Conservation (phyloP, 2,888 invertebrate species). For the Nyleta sp. region DNA sequence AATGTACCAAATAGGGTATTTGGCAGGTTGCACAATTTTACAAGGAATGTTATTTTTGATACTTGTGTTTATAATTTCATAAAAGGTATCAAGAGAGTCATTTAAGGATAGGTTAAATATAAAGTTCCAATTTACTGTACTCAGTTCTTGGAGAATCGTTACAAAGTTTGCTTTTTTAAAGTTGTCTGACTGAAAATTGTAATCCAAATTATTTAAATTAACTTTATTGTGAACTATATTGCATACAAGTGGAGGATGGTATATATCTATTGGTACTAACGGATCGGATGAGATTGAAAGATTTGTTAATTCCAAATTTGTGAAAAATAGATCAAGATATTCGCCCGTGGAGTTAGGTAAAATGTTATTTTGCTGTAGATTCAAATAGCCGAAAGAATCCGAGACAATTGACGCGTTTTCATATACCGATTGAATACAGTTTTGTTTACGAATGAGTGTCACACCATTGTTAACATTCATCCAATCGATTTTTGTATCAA, state of each 20-base stretch:
- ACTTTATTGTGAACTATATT: not conserved
- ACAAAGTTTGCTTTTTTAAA: constrained; percentile 6
- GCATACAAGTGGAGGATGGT: constrained; percentile 7
- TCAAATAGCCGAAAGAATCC: not conserved
- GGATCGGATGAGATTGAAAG: not conserved
- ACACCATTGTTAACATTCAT: not conserved
- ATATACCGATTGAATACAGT: not conserved
- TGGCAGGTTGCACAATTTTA: no score
- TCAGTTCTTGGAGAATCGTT: not conserved
- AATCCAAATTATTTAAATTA: not conserved
- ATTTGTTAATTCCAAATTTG: not conserved
- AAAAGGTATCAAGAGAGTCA: not conserved
- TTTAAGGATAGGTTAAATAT: not conserved
- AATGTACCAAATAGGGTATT: no score
- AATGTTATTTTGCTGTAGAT: constrained; percentile 4
- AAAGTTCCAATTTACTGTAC: not conserved
- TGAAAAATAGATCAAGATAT: constrained; percentile 8
- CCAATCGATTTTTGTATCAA: not conserved
- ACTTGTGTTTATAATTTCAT: no score
- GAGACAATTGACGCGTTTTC: not conserved
- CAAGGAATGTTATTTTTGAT: no score
- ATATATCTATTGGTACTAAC: not conserved
- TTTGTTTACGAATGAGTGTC: not conserved
- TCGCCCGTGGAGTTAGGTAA: not conserved
- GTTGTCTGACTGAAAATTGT: not conserved